Percentiles rank a stretch among this genome's conserved stretches.
phyloP scores from a whole-genome alignment of 2,113 vertebrate species.

The Plectropomus leopardus region DNA sequence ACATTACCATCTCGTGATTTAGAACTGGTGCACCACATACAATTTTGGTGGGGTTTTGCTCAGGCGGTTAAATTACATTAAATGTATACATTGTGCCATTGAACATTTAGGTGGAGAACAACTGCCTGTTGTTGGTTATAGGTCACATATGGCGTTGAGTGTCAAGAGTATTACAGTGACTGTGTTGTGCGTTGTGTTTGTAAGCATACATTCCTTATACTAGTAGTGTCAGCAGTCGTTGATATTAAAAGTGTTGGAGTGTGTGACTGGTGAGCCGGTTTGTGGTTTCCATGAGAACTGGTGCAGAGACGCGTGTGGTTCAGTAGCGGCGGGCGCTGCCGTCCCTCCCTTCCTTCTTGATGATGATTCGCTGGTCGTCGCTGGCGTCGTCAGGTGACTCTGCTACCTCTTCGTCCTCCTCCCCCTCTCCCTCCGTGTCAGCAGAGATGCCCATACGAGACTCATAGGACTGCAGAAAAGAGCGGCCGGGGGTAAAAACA shows the following conservation, averaged over 20 bases:
- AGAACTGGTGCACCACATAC: slow-evolving; percentile 76
- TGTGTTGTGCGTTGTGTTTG: slow-evolving; percentile 80
- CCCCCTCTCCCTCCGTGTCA: slow-evolving; percentile 80
- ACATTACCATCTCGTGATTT: slow-evolving; percentile 72
- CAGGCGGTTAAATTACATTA: slow-evolving; percentile 75
- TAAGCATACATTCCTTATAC: slow-evolving; percentile 88
- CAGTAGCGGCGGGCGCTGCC: slow-evolving; percentile 88
- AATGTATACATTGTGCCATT: slow-evolving; percentile 83
- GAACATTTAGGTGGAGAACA: slow-evolving; percentile 81
- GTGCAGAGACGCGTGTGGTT: slow-evolving; percentile 69
- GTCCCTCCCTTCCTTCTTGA: slow-evolving; percentile 86
- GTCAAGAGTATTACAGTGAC: slow-evolving; percentile 72
- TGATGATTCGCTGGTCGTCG: slow-evolving; percentile 90
- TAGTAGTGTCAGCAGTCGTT: slow-evolving; percentile 80
- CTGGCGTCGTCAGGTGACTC: slow-evolving; percentile 88
- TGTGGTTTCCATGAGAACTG: slow-evolving; percentile 76
- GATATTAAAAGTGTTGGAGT: slow-evolving; percentile 79
- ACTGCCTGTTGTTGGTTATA: slow-evolving; percentile 72
- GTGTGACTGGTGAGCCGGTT: slow-evolving; percentile 71
- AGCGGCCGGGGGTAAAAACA: background rate
- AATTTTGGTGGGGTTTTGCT: slow-evolving; percentile 73
- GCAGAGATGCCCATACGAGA: slow-evolving; percentile 84
- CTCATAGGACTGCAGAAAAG: slow-evolving; percentile 81
- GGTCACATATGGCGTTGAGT: slow-evolving; percentile 78
- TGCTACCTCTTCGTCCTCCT: slow-evolving; percentile 90